Conservation (phyloP, 2,113 vertebrate species). For the Gambusia holbrooki region DNA sequence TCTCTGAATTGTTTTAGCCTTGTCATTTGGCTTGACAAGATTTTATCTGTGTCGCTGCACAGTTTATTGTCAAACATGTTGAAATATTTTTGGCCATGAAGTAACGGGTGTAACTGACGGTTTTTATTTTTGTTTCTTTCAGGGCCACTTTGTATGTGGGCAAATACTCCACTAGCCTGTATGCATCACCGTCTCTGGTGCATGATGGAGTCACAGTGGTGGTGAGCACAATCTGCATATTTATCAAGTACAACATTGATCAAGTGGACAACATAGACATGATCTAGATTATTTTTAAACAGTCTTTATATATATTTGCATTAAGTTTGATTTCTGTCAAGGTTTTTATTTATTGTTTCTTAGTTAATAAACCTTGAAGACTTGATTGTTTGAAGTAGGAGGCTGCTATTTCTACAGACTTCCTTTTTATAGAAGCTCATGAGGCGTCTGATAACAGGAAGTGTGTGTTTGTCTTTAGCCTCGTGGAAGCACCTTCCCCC, state of each 20-base stretch:
- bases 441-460: not conserved
- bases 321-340: not conserved
- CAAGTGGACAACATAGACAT: not conserved
- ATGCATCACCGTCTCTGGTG: slow-evolving; percentile 94
- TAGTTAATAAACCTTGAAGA: not conserved
- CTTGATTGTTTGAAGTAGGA: not conserved
- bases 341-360: not conserved
- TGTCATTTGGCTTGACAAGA: not conserved
- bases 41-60: not conserved
- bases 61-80: not conserved
- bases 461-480: slow-evolving; percentile 80
- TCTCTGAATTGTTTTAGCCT: slow-evolving; percentile 8
- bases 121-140: slow-evolving; percentile 8
- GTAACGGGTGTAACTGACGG: not conserved
- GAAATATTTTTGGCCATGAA: not conserved
- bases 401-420: not conserved
- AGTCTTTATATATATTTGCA: not conserved
- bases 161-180: slow-evolving; percentile 94
- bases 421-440: not conserved
- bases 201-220: slow-evolving; percentile 96
- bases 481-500: slow-evolving; percentile 91
- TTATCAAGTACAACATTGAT: not conserved
- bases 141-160: slow-evolving; percentile 97
- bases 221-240: slow-evolving; percentile 82
- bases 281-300: not conserved